Evolutionary conservation across 2,888 invertebrate genomes (phyloP).

Genomic region (Catotricha subobsoleta): DNA sequence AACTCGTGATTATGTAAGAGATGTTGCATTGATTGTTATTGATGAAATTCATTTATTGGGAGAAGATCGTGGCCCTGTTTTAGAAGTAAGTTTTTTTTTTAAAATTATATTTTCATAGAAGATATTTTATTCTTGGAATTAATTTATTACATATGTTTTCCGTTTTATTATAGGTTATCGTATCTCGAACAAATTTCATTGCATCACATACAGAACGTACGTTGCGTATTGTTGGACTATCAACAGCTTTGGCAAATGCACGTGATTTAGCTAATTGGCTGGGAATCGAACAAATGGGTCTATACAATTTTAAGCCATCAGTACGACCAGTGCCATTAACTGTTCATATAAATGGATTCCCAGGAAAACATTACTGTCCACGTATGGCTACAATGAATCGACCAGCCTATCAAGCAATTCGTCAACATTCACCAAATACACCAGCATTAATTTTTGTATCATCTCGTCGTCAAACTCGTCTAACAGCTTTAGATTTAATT

Average conservation of each 20-base stretch:
- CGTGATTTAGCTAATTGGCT: constrained; percentile 94
- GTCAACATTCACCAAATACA: constrained; percentile 77
- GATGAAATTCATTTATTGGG: constrained; percentile 97
- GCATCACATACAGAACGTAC: constrained; percentile 68
- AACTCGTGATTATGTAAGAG: constrained; percentile 80
- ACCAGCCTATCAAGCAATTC: constrained; percentile 89
- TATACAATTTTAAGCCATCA: constrained; percentile 95
- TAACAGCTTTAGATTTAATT: constrained; percentile 91
- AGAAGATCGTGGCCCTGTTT: constrained; percentile 70
- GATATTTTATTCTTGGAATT: too few relatives aligned
- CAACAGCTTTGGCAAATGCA: constrained; percentile 96
- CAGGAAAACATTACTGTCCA: constrained; percentile 97
- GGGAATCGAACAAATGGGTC: constrained; percentile 68
- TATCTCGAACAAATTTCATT: constrained; percentile 93
- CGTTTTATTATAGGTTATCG: constrained; percentile 47
- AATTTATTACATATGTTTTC: too few relatives aligned
- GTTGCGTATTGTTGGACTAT: constrained; percentile 82
- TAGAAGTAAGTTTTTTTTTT: constrained; percentile 37
- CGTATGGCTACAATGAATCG: constrained; percentile 99
- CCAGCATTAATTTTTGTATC: constrained; percentile 92
- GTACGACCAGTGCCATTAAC: constrained; percentile 93
- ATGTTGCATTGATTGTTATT: constrained; percentile 83
- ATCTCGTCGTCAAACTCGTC: constrained; percentile 84
- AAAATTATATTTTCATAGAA: neutral
- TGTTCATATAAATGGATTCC: constrained; percentile 82